Percentiles rank a stretch among this genome's conserved stretches.
phyloP scores from a whole-genome alignment of 2,888 invertebrate species.

The Pantelozetes paolii region DNA sequence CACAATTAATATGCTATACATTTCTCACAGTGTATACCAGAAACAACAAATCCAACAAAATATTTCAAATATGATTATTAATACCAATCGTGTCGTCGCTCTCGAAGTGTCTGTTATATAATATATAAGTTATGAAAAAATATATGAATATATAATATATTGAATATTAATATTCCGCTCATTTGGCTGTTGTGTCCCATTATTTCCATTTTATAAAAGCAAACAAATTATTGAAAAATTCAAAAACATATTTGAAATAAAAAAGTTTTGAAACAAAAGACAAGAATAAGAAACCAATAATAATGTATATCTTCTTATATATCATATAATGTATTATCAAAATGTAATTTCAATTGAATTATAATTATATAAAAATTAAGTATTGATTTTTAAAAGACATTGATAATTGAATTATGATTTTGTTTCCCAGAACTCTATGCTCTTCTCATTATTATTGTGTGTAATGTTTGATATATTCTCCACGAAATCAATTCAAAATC shows the following conservation, averaged over 20 bases:
- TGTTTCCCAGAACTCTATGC: background rate
- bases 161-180: slow-evolving; percentile 28
- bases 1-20: slow-evolving; percentile 1
- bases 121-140: slow-evolving; percentile 14
- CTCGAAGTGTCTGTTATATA: slow-evolving; percentile 23
- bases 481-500: background rate
- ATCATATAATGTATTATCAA: background rate
- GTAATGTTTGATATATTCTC: slow-evolving; percentile 20
- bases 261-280: no score
- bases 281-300: slow-evolving; percentile 14
- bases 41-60: background rate
- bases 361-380: slow-evolving; percentile 11
- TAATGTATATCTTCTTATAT: slow-evolving; percentile 22
- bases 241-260: no score
- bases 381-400: slow-evolving; percentile 3
- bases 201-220: slow-evolving; percentile 30
- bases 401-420: no score
- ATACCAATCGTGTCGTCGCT: slow-evolving; percentile 21
- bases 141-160: slow-evolving; percentile 16
- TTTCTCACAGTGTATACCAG: background rate
- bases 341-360: background rate
- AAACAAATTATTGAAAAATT: slow-evolving; percentile 5
- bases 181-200: slow-evolving; percentile 35
- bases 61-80: background rate
- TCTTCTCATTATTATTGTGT: background rate